These are phyloP conservation scores for Sialia sialis DNA, from an alignment of 2,113 vertebrate species.

Conservation along the genomic window DNA sequence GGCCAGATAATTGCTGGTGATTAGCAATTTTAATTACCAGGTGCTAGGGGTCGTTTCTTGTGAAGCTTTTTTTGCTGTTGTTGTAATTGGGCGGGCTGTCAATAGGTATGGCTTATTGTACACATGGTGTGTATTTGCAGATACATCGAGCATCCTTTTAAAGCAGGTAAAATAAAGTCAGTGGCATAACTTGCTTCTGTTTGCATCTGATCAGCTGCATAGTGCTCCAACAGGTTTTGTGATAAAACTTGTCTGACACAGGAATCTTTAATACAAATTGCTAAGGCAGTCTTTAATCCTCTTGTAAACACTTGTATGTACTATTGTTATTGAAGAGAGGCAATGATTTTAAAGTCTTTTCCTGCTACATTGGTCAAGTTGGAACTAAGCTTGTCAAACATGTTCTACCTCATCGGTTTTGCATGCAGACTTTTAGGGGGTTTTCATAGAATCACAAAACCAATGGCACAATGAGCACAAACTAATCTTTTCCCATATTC, in stretches of 20 bases:
- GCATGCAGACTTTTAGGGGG: constrained; percentile 33
- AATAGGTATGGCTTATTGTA: constrained; percentile 58
- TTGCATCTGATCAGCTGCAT: background rate
- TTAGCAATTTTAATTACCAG: constrained; percentile 94
- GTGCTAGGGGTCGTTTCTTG: constrained; percentile 75
- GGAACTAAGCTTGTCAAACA: constrained; percentile 61
- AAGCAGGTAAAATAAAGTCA: constrained; percentile 59
- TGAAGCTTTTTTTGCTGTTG: constrained; percentile 17
- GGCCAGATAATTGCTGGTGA: constrained; percentile 84
- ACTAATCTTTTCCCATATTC: constrained; percentile 49
- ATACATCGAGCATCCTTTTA: constrained; percentile 52
- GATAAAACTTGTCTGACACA: background rate
- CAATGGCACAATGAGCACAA: constrained; percentile 43
- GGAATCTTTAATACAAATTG: background rate
- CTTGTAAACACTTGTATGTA: constrained; percentile 52
- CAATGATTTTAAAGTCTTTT: constrained; percentile 30
- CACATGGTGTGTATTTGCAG: constrained; percentile 27
- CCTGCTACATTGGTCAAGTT: constrained; percentile 29
- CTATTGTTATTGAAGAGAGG: constrained; percentile 44
- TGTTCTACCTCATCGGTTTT: constrained; percentile 56
- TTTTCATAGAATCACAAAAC: constrained; percentile 63
- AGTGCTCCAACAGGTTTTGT: constrained; percentile 24
- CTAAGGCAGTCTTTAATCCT: constrained; percentile 46
- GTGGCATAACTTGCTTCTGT: constrained; percentile 3
- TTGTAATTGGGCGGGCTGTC: constrained; percentile 71